Base-by-base conservation (phyloP, 2,113 vertebrate genomes). In the Pseudorasbora parva region DNA sequence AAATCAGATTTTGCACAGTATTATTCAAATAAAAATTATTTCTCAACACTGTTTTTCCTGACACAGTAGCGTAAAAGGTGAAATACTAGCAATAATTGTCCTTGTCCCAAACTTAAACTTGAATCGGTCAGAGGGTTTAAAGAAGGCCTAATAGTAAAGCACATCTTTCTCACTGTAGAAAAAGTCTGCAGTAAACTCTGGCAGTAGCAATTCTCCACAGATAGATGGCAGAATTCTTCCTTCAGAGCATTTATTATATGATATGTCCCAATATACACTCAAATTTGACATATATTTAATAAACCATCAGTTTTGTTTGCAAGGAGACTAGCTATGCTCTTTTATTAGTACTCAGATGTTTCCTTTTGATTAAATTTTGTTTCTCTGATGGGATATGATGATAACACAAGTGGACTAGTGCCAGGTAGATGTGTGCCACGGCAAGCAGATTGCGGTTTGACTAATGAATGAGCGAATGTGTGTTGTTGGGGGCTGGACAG, bases 211-310 rank as follows among this genome's bases (percentile, higher is more conserved):
- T n/a, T 17, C 62, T 62, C 78, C 23, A 82, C 49, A 85, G 83
- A 85, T 81, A 86, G 85, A 72, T 84, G 87, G 87, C 87, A 88
- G 84, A 57, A 30, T 81, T 88, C 45, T 33, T 62, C 45, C 64
- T 33, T 45, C 4, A 6, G 51, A 56, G 10, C 19, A 23, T 64
- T 76, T 76, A 21, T 30, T 11, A 49, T 1, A 78, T 59, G 41
- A 78, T 84, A 25, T 10, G 10, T 30, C 19, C 19, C 33, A 45
- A 78, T 71, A 59, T 59, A 5, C 21, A 60, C n/a, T 57, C 6
- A 78, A 76, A 66, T 25, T 12, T 25, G 45, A 30, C 41, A 45
- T 47, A 23, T 56, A 71, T 74, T 74, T 59, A 21, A 30, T 25
- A 56, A 78, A 56, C 41, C 60, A 74, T 23, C 66, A n/a, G 19